A percentile compares a stretch with the other conserved stretches of the same genome.
These are phyloP conservation scores for Forbesichthys agassizii DNA, from an alignment of 2,113 vertebrate species.

Conservation along the genomic window DNA sequence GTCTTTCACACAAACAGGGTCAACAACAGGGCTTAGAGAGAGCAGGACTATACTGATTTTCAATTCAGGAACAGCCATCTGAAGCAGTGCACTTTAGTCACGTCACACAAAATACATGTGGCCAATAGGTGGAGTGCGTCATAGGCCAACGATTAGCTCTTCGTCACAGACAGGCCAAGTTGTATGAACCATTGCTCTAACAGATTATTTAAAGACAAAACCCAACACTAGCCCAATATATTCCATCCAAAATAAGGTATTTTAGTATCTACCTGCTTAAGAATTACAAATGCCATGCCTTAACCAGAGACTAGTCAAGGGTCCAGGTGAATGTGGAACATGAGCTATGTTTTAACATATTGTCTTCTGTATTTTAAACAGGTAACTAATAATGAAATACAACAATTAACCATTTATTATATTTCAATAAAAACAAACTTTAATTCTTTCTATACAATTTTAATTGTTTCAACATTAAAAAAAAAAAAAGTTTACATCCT, in stretches of 20 bases:
- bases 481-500: slow-evolving; percentile 44
- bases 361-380: background rate
- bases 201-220: slow-evolving; percentile 8
- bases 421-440: slow-evolving; percentile 25
- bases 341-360: no score
- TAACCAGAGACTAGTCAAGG: no score
- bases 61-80: background rate
- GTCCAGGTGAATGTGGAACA: background rate
- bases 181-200: slow-evolving; percentile 7
- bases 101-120: slow-evolving; percentile 29
- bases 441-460: slow-evolving; percentile 42
- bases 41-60: background rate
- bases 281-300: no score
- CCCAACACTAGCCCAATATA: no score
- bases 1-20: no score
- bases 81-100: slow-evolving; percentile 26
- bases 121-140: slow-evolving; percentile 24
- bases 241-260: no score
- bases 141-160: slow-evolving; percentile 31
- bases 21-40: no score
- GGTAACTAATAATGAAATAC: background rate
- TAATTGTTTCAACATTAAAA: slow-evolving; percentile 51
- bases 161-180: slow-evolving; percentile 40
- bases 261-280: no score
- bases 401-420: background rate